Base-by-base conservation (phyloP, 2,888 invertebrate species). In the Eledona agricola region DNA sequence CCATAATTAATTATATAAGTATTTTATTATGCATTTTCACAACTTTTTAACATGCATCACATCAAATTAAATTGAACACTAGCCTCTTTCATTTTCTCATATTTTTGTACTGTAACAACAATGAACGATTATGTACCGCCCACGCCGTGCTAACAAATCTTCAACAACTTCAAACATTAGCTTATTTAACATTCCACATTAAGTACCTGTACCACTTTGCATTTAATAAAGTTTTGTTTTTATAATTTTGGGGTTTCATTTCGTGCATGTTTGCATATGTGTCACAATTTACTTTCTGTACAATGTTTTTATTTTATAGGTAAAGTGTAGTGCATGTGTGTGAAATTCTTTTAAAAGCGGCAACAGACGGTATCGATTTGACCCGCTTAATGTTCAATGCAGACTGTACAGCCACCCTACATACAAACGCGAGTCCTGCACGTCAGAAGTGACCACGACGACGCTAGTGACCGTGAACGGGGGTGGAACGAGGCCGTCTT, bases 391-490 rank as follows among this genome's bases (percentile, higher is more conserved):
- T 55, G 34, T 55, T 55, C 51, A 26, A 16, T 67, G 64, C 80
- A 88, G 87, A 79, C 81, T 88, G 71, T 87, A 84, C 81, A 85
- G 84, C 72, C 89, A 89, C 66, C 84, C 88, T 43, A 85, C 86
- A 63, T 84, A 83, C 71, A 90, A 90, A 76, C 80, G 90, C 54
- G 90, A 90, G 75, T 90, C 90, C 2, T 86, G 88, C 56, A 85
- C 88, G 7, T 89, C 89, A 45, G 90, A 90, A 75, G 83, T 87
- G 45, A 90, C 90, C 22, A 89, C 90, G 49, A 90, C 90, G 6
- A 89, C 89, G 2, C 79, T 88, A 60, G 81, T 89, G 60, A 80
- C 81, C 5, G 71, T 76, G 7, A 74, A 76, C 47, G 75, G 74
- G 9, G 73, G 77, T 49, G 58, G 72, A 63, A 51, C 56, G 7